Conservation (phyloP, 2,888 invertebrate species). For the Dasysyrphus tricinctus region DNA sequence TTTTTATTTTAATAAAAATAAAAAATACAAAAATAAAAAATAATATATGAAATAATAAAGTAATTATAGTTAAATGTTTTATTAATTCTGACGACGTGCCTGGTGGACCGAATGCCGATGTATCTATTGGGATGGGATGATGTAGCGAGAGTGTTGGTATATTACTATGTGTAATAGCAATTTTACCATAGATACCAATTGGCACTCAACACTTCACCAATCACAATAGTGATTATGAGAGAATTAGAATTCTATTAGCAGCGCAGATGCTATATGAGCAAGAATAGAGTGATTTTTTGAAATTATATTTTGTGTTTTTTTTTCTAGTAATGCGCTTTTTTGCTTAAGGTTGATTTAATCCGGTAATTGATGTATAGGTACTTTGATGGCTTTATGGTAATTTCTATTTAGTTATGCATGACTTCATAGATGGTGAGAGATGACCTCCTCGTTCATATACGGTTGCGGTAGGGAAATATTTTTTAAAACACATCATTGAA, state of each 20-base stretch:
- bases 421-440: constrained; percentile 33
- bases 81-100: constrained; percentile 47
- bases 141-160: not conserved
- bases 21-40: not conserved
- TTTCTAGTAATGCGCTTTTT: not conserved
- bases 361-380: constrained; percentile 11
- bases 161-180: not conserved
- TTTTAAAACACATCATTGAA: constrained; percentile 2
- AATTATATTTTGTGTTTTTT: not conserved
- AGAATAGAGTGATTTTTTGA: not conserved
- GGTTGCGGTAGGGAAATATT: constrained; percentile 3
- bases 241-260: constrained; percentile 13
- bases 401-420: constrained; percentile 48
- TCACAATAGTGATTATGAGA: not conserved
- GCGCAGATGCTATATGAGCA: not conserved
- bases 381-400: constrained; percentile 24
- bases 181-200: constrained; percentile 8
- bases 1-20: not conserved
- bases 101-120: constrained; percentile 3
- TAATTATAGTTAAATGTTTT: constrained; percentile 31
- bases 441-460: constrained; percentile 5
- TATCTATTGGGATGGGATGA: not conserved
- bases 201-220: not conserved
- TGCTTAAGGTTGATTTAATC: constrained; percentile 7
- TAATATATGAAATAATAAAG: not conserved